A percentile compares a stretch with the other conserved stretches of the same genome.
phyloP scores from a whole-genome alignment of 2,797 vertebrate species.

The Parotocinclus haroldoi region DNA sequence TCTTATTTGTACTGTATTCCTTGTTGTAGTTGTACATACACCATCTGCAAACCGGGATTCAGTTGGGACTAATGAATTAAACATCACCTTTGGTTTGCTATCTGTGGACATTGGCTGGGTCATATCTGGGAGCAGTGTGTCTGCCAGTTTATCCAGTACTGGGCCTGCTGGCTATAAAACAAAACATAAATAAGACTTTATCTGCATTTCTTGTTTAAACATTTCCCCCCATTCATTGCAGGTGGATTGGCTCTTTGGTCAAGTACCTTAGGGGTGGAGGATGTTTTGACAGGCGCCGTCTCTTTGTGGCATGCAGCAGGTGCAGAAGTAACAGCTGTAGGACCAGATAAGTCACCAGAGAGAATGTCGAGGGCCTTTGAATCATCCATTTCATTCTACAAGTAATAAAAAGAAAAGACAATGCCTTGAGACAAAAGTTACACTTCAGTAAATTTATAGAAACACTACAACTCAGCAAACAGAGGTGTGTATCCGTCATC shows the following conservation, averaged over 20 bases:
- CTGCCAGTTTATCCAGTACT: constrained; percentile 57
- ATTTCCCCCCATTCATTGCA: background rate
- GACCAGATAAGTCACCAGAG: constrained; percentile 60
- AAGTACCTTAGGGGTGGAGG: constrained; percentile 17
- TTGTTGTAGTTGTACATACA: too few species aligned
- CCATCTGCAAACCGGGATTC: too few species aligned
- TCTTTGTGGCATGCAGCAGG: constrained; percentile 5
- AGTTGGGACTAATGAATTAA: background rate
- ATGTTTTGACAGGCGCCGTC: constrained; percentile 16
- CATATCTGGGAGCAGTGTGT: constrained; percentile 55
- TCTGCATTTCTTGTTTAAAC: background rate
- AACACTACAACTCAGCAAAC: too few species aligned
- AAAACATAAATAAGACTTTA: constrained; percentile 14
- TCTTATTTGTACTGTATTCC: too few species aligned
- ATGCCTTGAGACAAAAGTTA: background rate
- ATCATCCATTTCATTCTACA: constrained; percentile 61
- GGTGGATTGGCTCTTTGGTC: background rate
- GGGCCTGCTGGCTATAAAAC: constrained; percentile 37
- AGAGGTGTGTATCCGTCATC: too few species aligned
- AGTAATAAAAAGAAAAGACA: constrained; percentile 8
- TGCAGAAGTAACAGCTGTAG: constrained; percentile 26
- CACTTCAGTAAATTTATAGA: too few species aligned
- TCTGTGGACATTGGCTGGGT: constrained; percentile 55
- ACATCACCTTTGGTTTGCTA: constrained; percentile 69
- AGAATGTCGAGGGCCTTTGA: constrained; percentile 64